Conservation (phyloP, 2,113 vertebrate species). For the Xerus inauris region DNA sequence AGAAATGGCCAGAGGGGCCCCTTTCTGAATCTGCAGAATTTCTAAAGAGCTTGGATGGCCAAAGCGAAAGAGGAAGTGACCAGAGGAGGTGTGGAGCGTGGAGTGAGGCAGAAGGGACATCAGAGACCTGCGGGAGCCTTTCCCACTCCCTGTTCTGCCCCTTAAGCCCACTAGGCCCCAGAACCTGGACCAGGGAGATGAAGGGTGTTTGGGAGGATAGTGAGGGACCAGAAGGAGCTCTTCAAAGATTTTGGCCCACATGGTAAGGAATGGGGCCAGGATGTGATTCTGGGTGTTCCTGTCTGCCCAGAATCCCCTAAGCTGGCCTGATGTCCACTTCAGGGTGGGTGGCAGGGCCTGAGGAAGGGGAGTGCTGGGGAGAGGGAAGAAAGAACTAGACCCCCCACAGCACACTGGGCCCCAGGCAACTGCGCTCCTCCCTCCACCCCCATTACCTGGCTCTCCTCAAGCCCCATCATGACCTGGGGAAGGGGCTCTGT, state of each 20-base stretch:
- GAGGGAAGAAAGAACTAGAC: background rate
- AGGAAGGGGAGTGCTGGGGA: background rate
- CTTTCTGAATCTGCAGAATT: background rate
- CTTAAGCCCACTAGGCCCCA: background rate
- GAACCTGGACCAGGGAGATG: background rate
- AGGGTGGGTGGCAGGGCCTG: constrained; percentile 29
- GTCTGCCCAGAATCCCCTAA: constrained; percentile 4
- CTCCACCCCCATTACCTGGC: background rate
- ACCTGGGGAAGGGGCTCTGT: background rate
- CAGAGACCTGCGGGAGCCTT: background rate
- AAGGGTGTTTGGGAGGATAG: background rate
- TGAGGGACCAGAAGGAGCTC: background rate
- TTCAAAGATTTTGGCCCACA: background rate
- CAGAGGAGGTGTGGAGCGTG: background rate
- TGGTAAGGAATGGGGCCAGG: background rate
- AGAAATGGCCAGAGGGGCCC: constrained; percentile 42
- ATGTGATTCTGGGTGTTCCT: background rate
- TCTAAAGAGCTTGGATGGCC: background rate
- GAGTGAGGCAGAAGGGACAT: background rate
- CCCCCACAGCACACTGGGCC: background rate
- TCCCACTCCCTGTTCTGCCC: background rate
- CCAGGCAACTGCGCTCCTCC: background rate
- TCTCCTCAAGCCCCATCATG: background rate
- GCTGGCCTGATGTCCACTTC: background rate
- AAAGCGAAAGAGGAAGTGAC: background rate